Percentiles rank a stretch among this genome's conserved stretches.
phyloP scores from a whole-genome alignment of 1,140 invertebrate species.

The Cylas formicarius region DNA sequence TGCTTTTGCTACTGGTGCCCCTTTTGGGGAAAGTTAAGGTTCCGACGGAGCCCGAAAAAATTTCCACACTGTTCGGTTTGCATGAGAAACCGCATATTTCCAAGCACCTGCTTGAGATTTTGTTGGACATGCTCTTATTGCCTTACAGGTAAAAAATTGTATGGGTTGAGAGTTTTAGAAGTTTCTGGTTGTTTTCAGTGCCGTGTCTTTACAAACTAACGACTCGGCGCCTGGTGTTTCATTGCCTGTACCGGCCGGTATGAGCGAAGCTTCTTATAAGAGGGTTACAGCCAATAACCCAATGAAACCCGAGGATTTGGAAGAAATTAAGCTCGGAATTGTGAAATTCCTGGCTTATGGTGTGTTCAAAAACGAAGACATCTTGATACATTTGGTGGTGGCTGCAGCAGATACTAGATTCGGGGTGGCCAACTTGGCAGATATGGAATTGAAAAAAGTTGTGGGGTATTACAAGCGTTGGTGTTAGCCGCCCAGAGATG shows the following conservation, averaged over 20 bases:
- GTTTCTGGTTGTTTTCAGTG: constrained; percentile 21
- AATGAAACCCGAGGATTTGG: constrained; percentile 72
- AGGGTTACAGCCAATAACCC: constrained; percentile 68
- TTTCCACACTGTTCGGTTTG: constrained; percentile 54
- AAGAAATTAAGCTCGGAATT: constrained; percentile 73
- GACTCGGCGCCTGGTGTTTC: constrained; percentile 37
- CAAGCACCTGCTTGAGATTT: constrained; percentile 65
- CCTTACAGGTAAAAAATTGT: constrained; percentile 67
- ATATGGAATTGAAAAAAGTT: constrained; percentile 65
- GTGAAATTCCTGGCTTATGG: constrained; percentile 75
- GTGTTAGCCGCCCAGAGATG: neutral
- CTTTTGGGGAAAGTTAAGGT: constrained; percentile 65
- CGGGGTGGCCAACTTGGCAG: constrained; percentile 70
- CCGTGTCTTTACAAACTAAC: constrained; percentile 24
- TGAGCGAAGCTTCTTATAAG: constrained; percentile 74
- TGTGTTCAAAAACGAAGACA: constrained; percentile 66
- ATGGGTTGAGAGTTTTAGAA: constrained; percentile 3
- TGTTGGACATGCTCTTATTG: constrained; percentile 75
- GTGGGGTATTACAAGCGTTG: constrained; percentile 55
- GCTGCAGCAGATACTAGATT: constrained; percentile 81
- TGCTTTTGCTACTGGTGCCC: constrained; percentile 74
- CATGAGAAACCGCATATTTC: constrained; percentile 58
- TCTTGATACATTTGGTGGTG: constrained; percentile 71
- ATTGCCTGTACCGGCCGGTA: constrained; percentile 65
- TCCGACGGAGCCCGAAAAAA: constrained; percentile 56